Evolutionary conservation across 2,113 vertebrate species (phyloP).

Genomic region (Lophotis ruficrista): DNA sequence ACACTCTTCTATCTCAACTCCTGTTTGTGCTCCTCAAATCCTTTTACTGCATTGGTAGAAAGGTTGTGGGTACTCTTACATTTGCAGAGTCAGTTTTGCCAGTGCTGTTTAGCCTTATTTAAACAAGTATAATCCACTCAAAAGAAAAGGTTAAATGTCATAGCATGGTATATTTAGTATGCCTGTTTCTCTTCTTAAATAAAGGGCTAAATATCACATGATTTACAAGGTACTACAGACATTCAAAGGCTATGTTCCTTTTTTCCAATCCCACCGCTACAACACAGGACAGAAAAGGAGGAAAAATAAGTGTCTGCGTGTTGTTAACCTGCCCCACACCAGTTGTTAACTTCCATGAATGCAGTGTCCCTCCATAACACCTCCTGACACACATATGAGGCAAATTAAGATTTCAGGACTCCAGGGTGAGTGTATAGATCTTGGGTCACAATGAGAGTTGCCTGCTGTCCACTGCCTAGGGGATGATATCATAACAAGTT

Average conservation of each 20-base stretch:
- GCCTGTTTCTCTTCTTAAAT: background rate
- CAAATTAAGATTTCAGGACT: background rate
- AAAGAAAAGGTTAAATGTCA: rapidly evolving
- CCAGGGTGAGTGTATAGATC: background rate
- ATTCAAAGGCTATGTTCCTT: background rate
- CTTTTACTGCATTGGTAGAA: background rate
- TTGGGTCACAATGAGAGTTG: background rate
- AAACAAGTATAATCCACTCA: rapidly evolving
- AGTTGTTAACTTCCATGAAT: background rate
- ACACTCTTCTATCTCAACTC: background rate
- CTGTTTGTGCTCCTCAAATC: background rate
- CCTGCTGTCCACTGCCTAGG: background rate
- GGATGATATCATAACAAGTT: background rate
- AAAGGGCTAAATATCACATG: background rate
- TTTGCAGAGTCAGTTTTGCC: background rate
- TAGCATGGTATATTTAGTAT: rapidly evolving
- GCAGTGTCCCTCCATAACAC: background rate
- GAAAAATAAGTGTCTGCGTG: background rate
- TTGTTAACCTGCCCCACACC: background rate
- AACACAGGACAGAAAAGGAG: background rate
- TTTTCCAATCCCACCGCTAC: background rate
- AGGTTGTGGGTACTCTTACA: rapidly evolving
- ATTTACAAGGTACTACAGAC: background rate
- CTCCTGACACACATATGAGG: background rate
- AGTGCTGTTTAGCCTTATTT: background rate